Conservation (phyloP, 2,797 vertebrate species). For the Hipposideros larvatus region DNA sequence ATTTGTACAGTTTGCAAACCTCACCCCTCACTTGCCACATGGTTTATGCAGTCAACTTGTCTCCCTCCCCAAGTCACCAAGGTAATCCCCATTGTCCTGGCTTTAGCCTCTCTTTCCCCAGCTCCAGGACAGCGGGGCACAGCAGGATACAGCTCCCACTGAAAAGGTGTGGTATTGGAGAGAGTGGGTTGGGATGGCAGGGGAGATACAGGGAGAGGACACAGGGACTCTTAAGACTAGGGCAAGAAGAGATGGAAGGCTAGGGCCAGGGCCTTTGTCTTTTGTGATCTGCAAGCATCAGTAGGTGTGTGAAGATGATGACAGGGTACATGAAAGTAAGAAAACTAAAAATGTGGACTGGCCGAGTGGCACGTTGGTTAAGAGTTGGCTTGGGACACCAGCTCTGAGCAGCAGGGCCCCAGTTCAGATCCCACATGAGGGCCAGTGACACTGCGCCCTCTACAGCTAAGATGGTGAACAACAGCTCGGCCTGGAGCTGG, state of each 20-base stretch:
- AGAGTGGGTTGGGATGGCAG: background rate
- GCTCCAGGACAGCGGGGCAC: background rate
- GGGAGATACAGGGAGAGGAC: background rate
- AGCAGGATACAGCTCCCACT: background rate
- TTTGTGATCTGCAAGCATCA: slow-evolving; percentile 18
- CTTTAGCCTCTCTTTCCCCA: background rate
- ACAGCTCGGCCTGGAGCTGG: too few species aligned
- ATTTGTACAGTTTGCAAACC: background rate
- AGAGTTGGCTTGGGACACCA: too few species aligned
- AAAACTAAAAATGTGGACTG: slow-evolving; percentile 58
- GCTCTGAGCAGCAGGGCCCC: too few species aligned
- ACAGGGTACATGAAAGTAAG: background rate
- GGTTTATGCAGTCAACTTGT: background rate
- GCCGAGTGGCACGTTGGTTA: too few species aligned
- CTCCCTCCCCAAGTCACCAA: background rate
- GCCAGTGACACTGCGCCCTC: too few species aligned
- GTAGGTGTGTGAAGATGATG: slow-evolving; percentile 43
- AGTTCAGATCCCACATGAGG: too few species aligned
- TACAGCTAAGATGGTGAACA: too few species aligned
- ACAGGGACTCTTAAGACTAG: background rate
- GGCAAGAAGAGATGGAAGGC: background rate
- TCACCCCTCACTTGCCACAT: background rate
- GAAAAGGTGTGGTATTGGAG: background rate
- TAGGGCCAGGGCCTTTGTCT: background rate
- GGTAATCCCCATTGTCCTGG: background rate